Base-by-base conservation (phyloP, 92 coral and sea anemone genomes). In the Hydrozoanthus gracilis region DNA sequence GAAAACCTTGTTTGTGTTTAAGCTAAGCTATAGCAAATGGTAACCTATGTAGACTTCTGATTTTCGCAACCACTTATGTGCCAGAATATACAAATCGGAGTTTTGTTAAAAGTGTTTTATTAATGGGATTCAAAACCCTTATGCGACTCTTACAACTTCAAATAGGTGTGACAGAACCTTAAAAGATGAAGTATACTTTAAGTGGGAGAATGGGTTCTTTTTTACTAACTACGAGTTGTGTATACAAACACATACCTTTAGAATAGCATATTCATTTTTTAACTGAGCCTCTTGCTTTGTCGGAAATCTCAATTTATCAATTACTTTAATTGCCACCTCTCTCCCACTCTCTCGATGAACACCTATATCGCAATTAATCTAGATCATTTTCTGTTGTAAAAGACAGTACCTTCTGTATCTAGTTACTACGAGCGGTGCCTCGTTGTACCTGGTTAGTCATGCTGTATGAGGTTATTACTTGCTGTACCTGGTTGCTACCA, bases 341-440 rank as follows among this genome's bases (percentile, higher is more conserved):
- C 98, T 93, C 61, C 99, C 98, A 85, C 98, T 97, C 48, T 95
- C 98, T 44, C 99, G 94, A 71, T 97, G 99, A 73, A 97, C 99
- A 5, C 99, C 99, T 97, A 61, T 4, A 68, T 14, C n/a, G 10
- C 0, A 68, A 27, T 68, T 68, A 9, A 11, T 17, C 73, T 27
- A 68, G 73, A 68, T 68, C 5, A 68, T 15, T 66, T 13, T 16
- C 39, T 17, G 27, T 12, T 66, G 27, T 15, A 27, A 27, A 27
- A 27, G 39, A 27, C 39, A 27, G 39, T 27, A 2, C 39, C 64
- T 58, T 14, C 12, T 9, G 64, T 58, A 58, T 2, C 15, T 58
- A 16, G 62, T 9, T 56, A 56, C 12, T 56, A 3, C 15, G 15
- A 0, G 62, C 15, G 39, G 39, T 27, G 39, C 39, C 39, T n/a